Evolutionary conservation across 2,888 invertebrate species (phyloP).

Genomic region (Drosophila leonis): DNA sequence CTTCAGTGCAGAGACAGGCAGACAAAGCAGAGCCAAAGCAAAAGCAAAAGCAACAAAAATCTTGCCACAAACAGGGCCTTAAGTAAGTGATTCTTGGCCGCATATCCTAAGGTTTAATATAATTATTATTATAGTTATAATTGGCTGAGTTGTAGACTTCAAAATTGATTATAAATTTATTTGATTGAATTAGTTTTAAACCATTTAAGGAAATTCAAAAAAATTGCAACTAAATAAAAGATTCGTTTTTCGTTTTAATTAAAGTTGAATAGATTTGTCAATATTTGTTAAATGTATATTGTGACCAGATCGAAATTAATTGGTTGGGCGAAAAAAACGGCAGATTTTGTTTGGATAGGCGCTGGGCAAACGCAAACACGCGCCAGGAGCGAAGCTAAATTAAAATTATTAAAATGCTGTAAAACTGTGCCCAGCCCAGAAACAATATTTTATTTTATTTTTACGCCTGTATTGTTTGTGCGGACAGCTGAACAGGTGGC

Average conservation of each 20-base stretch:
- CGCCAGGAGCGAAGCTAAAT: constrained; percentile 29
- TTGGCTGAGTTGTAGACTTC: background rate
- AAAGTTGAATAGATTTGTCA: constrained; percentile 63
- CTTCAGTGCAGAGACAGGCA: background rate
- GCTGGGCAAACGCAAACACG: constrained; percentile 33
- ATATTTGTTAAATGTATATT: constrained; percentile 53
- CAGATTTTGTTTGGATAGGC: constrained; percentile 39
- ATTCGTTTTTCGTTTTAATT: constrained; percentile 63
- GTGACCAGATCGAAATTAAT: constrained; percentile 53
- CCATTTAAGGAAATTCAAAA: background rate
- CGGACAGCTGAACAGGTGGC: background rate
- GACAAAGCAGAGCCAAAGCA: background rate
- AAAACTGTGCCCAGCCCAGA: background rate
- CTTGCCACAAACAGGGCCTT: background rate
- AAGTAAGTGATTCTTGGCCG: background rate
- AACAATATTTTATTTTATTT: constrained; percentile 15
- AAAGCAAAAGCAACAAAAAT: background rate
- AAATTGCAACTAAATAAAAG: constrained; percentile 15
- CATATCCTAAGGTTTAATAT: background rate
- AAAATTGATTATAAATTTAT: background rate
- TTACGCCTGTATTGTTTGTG: constrained; percentile 9
- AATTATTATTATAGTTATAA: background rate
- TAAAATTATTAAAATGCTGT: constrained; percentile 41
- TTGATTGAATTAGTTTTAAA: background rate
- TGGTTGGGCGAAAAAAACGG: constrained; percentile 41